Conservation (phyloP, 2,113 vertebrate species). For the Poicephalus gulielmi region DNA sequence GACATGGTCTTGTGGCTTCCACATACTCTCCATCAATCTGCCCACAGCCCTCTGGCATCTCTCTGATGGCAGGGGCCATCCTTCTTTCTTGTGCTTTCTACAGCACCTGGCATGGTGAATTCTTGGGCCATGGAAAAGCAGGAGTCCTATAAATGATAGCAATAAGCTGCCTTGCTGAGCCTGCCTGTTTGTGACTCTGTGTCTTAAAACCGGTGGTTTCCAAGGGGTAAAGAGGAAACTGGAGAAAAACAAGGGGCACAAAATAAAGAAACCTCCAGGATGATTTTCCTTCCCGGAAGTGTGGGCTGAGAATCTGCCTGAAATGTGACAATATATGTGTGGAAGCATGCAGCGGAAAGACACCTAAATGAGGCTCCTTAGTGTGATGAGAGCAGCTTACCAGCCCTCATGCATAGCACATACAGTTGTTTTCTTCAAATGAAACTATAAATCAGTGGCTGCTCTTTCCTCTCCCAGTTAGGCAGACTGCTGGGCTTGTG, state of each 20-base stretch:
- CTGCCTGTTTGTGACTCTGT: neutral
- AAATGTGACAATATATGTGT: neutral
- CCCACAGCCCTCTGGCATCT: neutral
- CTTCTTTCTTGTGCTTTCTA: neutral
- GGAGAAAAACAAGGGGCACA: neutral
- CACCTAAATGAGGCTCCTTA: neutral
- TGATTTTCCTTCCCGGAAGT: neutral
- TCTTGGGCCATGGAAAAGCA: neutral
- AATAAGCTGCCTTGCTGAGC: neutral
- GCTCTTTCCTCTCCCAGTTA: neutral
- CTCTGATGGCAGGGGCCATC: neutral
- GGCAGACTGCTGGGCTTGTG: neutral
- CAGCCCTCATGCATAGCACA: neutral
- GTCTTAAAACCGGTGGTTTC: neutral
- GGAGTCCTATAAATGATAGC: neutral
- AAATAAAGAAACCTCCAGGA: neutral
- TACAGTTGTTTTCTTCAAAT: neutral
- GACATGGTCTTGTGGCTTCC: neutral
- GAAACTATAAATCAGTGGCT: neutral
- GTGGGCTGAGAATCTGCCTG: neutral
- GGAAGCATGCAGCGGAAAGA: neutral
- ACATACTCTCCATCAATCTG: neutral
- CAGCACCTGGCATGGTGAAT: fast-evolving
- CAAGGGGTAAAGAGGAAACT: neutral
- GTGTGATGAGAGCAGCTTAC: neutral